These are phyloP conservation scores for Vireo altiloquus DNA, from an alignment of 2,113 vertebrate genomes.

Conservation along the genomic window DNA sequence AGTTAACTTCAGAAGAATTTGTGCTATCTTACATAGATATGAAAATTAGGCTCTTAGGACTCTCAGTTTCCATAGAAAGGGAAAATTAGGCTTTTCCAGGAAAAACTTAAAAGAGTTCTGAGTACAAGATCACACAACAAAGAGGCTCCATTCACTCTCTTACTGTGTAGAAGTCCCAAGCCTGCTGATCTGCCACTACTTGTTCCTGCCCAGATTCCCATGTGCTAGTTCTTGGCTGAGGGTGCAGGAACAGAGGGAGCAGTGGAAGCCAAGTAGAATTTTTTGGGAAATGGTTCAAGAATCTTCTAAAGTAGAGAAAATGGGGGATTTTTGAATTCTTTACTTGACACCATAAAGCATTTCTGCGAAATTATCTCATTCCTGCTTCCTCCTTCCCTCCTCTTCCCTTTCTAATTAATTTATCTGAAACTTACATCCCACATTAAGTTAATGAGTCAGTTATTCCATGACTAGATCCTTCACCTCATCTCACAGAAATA, in stretches of 20 bases:
- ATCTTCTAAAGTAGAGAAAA: conserved; percentile 1
- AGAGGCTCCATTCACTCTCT: not conserved
- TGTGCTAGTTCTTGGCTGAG: not conserved
- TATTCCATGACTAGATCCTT: not conserved
- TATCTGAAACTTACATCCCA: not conserved
- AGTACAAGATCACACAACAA: not conserved
- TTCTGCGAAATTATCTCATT: not conserved
- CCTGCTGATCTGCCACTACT: not conserved
- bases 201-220: not conserved
- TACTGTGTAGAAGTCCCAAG: not conserved
- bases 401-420: not conserved
- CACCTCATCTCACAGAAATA: not conserved
- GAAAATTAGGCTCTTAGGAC: not conserved
- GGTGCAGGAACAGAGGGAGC: not conserved
- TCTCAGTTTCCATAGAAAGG: not conserved
- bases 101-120: not conserved
- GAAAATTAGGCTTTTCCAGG: not conserved
- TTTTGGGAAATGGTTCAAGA: conserved; percentile 13
- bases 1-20: not conserved
- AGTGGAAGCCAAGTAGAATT: not conserved
- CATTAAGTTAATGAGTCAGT: not conserved
- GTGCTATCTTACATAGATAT: not conserved
- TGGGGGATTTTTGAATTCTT: not conserved
- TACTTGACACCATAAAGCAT: not conserved
- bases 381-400: not conserved